phyloP scores from a whole-genome alignment of 37 sponge, comb jelly and placozoan genomes.

The Hormiphora californensis region DNA sequence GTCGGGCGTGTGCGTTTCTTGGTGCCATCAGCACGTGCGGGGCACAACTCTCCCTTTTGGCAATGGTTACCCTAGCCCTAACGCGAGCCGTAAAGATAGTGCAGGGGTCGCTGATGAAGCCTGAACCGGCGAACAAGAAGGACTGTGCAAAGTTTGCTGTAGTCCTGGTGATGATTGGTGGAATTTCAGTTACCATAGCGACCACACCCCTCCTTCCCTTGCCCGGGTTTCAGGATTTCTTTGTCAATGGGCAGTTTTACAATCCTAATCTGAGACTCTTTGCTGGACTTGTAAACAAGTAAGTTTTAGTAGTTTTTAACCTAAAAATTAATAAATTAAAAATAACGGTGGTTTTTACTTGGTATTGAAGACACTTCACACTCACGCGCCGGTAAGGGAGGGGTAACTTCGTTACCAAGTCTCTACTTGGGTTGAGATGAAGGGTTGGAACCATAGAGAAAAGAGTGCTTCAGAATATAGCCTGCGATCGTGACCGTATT shows the following conservation, averaged over 20 bases:
- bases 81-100: background rate
- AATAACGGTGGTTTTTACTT: too few relatives aligned
- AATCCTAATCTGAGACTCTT: too few relatives aligned
- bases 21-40: background rate
- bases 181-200: background rate
- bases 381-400: too few relatives aligned
- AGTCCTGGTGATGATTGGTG: background rate
- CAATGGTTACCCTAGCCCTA: background rate
- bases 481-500: too few relatives aligned
- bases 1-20: background rate
- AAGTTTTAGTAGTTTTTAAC: too few relatives aligned
- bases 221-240: background rate
- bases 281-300: too few relatives aligned
- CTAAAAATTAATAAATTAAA: too few relatives aligned
- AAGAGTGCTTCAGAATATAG: too few relatives aligned
- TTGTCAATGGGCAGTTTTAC: constrained; percentile 6
- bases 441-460: too few relatives aligned
- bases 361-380: too few relatives aligned
- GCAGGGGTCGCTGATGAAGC: background rate
- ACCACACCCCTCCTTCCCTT: background rate
- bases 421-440: too few relatives aligned
- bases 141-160: background rate
- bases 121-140: background rate
- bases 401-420: too few relatives aligned
- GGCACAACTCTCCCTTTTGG: background rate